Evolutionary conservation across 2,113 vertebrate genomes (phyloP).

Genomic region (Periophthalmodon schlosseri): DNA sequence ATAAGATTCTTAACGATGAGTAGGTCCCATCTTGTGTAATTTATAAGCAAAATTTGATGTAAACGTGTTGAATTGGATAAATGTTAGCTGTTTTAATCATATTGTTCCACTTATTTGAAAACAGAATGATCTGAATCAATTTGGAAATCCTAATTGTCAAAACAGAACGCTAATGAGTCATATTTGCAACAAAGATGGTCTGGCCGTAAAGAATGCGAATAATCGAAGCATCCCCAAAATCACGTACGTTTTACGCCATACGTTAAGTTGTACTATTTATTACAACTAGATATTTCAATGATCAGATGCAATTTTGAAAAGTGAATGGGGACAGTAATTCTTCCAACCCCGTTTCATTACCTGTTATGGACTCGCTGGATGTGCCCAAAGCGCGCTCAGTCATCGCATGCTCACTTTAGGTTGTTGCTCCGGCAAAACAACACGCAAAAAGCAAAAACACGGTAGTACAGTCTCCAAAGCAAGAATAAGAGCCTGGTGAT

Average conservation of each 20-base stretch:
- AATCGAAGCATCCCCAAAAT: not conserved
- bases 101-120: not conserved
- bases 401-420: conserved; percentile 79
- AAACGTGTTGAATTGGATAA: not conserved
- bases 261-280: not conserved
- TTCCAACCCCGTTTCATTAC: conserved; percentile 55
- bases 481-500: not conserved
- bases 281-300: not conserved
- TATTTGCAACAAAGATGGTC: too few species aligned
- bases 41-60: not conserved
- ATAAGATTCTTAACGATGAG: too few species aligned
- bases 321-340: not conserved
- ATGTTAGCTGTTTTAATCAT: not conserved
- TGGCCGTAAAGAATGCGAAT: not conserved
- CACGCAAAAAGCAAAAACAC: not conserved
- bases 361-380: conserved; percentile 72
- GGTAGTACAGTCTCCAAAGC: not conserved
- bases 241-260: not conserved
- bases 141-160: not conserved
- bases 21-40: not conserved
- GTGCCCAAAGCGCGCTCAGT: conserved; percentile 74
- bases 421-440: conserved; percentile 44
- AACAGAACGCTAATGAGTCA: not conserved
- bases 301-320: not conserved
- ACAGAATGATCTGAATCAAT: not conserved